These are phyloP conservation scores for Megaptera novaeangliae DNA, from an alignment of 2,113 vertebrate genomes.

Conservation along the genomic window DNA sequence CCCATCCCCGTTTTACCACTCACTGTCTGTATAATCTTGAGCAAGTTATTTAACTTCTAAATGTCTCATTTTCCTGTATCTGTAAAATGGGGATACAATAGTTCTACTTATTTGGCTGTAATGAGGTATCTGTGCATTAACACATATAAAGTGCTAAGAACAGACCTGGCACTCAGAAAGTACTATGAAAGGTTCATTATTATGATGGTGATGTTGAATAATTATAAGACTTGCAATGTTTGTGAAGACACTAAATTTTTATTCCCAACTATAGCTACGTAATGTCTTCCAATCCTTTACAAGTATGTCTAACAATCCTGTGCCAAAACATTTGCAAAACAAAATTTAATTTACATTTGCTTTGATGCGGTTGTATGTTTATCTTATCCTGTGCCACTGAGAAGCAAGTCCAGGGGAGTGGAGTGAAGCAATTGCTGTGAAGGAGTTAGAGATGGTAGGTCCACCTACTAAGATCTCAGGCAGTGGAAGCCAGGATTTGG, in stretches of 20 bases:
- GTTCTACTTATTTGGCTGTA: neutral
- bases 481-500: neutral
- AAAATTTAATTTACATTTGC: neutral
- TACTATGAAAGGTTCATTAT: neutral
- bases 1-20: neutral
- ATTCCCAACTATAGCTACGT: neutral
- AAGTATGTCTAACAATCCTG: neutral
- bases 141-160: neutral
- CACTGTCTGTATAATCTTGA: neutral
- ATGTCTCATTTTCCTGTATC: neutral
- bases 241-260: neutral
- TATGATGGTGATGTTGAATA: neutral
- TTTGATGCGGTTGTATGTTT: neutral
- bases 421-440: neutral
- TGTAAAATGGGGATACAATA: neutral
- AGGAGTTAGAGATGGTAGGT: neutral
- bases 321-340: neutral
- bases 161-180: neutral
- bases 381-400: neutral
- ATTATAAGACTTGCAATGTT: neutral
- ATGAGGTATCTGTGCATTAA: neutral
- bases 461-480: too few relatives aligned
- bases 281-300: neutral
- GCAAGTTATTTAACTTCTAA: neutral
- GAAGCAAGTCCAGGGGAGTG: neutral